Evolutionary conservation across 2,888 invertebrate species (phyloP).

Genomic region (Pinctada fucata): DNA sequence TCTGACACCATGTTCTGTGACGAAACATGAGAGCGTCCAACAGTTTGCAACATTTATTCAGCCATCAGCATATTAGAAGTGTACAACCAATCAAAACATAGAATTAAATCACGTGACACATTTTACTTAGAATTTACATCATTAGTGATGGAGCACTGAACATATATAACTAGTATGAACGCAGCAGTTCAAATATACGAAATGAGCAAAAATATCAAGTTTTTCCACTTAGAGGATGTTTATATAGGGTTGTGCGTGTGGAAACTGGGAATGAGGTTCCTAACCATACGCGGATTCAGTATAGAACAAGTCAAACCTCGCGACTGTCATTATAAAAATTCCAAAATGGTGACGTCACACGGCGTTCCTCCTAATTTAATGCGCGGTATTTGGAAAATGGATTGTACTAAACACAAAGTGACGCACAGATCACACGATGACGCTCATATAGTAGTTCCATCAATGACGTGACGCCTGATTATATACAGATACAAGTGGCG

Average conservation of each 20-base stretch:
- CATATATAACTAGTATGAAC: slow-evolving; percentile 57
- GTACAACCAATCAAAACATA: too few species aligned
- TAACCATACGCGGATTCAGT: slow-evolving; percentile 49
- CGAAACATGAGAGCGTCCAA: too few species aligned
- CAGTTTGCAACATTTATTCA: too few species aligned
- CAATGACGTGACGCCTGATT: too few species aligned
- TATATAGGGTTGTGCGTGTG: slow-evolving; percentile 58
- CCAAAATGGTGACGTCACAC: slow-evolving; percentile 47
- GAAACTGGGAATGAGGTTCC: slow-evolving; percentile 47
- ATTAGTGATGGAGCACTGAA: too few species aligned
- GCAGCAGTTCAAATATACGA: slow-evolving; percentile 51
- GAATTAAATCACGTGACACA: too few species aligned
- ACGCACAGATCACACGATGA: too few species aligned
- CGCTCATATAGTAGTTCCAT: too few species aligned
- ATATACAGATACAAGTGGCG: too few species aligned
- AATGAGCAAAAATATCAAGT: slow-evolving; percentile 56
- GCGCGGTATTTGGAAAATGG: slow-evolving; percentile 23
- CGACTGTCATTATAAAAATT: slow-evolving; percentile 45
- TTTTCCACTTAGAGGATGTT: slow-evolving; percentile 66
- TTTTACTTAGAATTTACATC: too few species aligned
- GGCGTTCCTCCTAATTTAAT: slow-evolving; percentile 34
- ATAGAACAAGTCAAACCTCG: slow-evolving; percentile 32
- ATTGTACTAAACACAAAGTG: neutral
- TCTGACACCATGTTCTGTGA: too few species aligned
- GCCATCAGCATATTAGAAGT: too few species aligned